These are phyloP conservation scores for Neopipo cinnamomea DNA, from an alignment of 2,113 vertebrate species.

Conservation along the genomic window DNA sequence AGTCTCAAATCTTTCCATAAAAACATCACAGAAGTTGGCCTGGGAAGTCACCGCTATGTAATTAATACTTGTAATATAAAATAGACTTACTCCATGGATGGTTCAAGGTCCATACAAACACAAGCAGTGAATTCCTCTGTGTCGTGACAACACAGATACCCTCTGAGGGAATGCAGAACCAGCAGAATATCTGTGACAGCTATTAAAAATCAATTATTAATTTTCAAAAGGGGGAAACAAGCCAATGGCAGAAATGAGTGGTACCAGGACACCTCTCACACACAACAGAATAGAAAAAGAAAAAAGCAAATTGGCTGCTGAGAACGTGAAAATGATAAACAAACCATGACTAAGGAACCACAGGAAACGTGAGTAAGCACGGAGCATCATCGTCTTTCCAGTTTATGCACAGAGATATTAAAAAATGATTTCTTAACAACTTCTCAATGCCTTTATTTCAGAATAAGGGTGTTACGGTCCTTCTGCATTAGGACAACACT, in stretches of 20 bases:
- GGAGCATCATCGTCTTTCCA: neutral
- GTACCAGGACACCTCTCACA: neutral
- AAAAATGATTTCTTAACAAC: neutral
- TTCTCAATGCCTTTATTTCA: neutral
- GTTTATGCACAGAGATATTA: neutral
- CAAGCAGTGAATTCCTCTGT: neutral
- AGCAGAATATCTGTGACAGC: neutral
- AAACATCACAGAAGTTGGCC: neutral
- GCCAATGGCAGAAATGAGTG: neutral
- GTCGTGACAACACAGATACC: neutral
- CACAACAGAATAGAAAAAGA: neutral
- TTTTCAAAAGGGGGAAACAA: neutral
- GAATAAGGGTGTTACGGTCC: neutral
- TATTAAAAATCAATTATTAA: neutral
- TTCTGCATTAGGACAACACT: neutral
- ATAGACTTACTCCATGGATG: neutral
- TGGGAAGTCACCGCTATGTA: neutral
- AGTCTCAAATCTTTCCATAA: neutral
- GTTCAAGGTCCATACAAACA: neutral
- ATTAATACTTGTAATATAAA: neutral
- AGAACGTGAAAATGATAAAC: neutral
- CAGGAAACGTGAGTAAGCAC: neutral
- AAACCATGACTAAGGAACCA: neutral
- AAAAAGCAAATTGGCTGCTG: neutral
- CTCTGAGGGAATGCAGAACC: neutral